These are phyloP conservation scores for Rhinichthys klamathensis DNA, from an alignment of 2,113 vertebrate species.

Conservation along the genomic window DNA sequence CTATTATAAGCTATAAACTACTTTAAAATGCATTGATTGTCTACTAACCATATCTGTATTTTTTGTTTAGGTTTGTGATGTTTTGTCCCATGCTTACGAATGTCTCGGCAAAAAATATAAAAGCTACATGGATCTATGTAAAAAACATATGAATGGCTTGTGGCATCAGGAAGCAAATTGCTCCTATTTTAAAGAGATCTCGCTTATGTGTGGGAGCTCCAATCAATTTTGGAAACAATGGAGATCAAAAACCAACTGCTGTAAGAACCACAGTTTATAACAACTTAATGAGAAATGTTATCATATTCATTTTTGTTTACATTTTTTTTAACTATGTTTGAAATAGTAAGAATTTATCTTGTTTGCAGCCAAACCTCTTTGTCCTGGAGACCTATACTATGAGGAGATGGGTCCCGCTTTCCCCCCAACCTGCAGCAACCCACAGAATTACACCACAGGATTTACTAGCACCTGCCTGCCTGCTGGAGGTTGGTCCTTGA, in stretches of 20 bases:
- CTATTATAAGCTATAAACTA: no score
- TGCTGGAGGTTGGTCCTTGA: conserved; percentile 57
- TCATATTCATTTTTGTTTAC: not conserved
- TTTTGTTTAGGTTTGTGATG: conserved; percentile 54
- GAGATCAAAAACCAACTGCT: conserved; percentile 58
- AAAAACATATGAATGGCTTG: conserved; percentile 53
- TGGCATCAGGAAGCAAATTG: conserved; percentile 47
- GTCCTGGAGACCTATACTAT: conserved; percentile 66
- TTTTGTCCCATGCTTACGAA: conserved; percentile 49
- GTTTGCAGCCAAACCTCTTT: conserved; percentile 58
- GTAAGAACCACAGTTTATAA: conserved; percentile 52
- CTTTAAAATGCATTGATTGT: not conserved
- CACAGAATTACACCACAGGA: conserved; percentile 29
- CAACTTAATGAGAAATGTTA: not conserved
- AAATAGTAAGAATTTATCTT: not conserved
- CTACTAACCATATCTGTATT: not conserved
- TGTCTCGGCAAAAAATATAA: conserved; percentile 40
- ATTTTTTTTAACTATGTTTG: no score
- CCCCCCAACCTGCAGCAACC: conserved; percentile 70
- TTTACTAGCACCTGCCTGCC: conserved; percentile 68
- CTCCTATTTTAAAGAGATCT: conserved; percentile 65
- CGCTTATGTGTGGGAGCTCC: conserved; percentile 37
- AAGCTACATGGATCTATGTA: conserved; percentile 50
- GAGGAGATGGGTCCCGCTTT: conserved; percentile 60
- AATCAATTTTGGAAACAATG: conserved; percentile 5